These are phyloP conservation scores for Drosophila setosimentum DNA, from an alignment of 2,888 invertebrate genomes.

Conservation along the genomic window DNA sequence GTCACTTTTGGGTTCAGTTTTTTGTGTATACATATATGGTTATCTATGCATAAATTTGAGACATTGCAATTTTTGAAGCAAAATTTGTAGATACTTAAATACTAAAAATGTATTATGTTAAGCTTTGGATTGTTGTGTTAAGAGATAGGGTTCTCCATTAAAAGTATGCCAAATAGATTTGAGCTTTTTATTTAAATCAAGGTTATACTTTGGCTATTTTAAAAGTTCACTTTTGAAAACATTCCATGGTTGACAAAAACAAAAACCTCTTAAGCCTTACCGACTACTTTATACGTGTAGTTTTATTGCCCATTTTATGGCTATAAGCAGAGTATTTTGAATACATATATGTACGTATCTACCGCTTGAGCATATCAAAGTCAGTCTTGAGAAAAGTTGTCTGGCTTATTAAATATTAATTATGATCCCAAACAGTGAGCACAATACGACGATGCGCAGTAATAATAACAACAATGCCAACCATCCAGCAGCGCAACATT, in stretches of 20 bases:
- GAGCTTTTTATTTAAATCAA: not conserved
- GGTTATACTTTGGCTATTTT: not conserved
- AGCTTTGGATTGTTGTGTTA: not conserved
- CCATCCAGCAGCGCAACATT: conserved; percentile 42
- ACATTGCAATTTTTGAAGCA: not conserved
- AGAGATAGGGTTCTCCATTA: not conserved
- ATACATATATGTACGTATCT: conserved; percentile 1
- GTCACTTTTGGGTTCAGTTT: too few species aligned
- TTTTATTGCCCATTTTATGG: conserved; percentile 12
- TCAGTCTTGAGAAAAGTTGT: conserved; percentile 44
- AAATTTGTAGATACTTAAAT: not conserved
- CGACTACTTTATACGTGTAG: conserved; percentile 13
- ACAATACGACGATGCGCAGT: conserved; percentile 32
- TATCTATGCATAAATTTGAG: not conserved
- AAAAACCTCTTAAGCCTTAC: not conserved
- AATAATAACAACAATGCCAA: conserved; percentile 44
- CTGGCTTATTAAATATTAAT: conserved; percentile 81
- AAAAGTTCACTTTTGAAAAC: not conserved
- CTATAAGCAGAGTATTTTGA: conserved; percentile 8
- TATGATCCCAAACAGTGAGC: conserved; percentile 52
- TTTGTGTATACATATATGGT: not conserved
- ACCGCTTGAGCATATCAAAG: conserved; percentile 38
- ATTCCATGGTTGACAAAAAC: not conserved
- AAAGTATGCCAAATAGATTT: not conserved
- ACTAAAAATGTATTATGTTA: not conserved